A percentile compares a stretch with the other conserved stretches of the same genome.
Evolutionary conservation across 2,888 invertebrate genomes (phyloP).

Genomic region (Notocelia uddmanniana): DNA sequence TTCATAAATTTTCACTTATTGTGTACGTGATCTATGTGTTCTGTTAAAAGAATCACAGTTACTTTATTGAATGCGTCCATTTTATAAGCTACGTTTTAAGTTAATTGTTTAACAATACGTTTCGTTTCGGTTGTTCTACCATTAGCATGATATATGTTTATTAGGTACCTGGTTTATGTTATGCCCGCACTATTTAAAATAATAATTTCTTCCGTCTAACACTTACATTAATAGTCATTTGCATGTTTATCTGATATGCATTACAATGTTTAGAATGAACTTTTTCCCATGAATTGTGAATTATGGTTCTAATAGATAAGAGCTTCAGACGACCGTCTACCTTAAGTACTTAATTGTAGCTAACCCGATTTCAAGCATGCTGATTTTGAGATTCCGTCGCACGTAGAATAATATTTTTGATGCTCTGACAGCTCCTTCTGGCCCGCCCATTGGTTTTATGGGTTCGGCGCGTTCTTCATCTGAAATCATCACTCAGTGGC

Average conservation of each 20-base stretch:
- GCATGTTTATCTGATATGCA: conserved; percentile 36
- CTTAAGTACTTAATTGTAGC: conserved; percentile 3
- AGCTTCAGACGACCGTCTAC: conserved; percentile 8
- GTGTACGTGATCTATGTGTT: conserved; percentile 50
- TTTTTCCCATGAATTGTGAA: conserved; percentile 33
- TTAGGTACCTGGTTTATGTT: conserved; percentile 19
- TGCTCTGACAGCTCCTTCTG: conserved; percentile 93
- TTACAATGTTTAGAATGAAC: conserved; percentile 20
- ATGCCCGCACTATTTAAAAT: conserved; percentile 23
- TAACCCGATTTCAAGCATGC: conserved; percentile 24
- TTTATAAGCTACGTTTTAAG: conserved; percentile 18
- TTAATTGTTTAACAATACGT: background rate
- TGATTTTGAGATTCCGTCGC: background rate
- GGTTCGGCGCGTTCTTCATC: conserved; percentile 97
- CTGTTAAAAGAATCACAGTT: conserved; percentile 30
- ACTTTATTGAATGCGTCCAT: conserved; percentile 33
- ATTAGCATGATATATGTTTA: conserved; percentile 33
- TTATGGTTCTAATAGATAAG: conserved; percentile 24
- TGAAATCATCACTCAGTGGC: conserved; percentile 99
- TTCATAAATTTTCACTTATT: conserved; percentile 49
- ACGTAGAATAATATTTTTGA: background rate
- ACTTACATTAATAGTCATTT: conserved; percentile 27
- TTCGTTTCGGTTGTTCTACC: conserved; percentile 13
- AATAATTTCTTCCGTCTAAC: conserved; percentile 14
- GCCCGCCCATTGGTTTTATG: conserved; percentile 97